These are phyloP conservation scores for Mus spretus DNA, from an alignment of 2,797 vertebrate genomes.

Conservation along the genomic window DNA sequence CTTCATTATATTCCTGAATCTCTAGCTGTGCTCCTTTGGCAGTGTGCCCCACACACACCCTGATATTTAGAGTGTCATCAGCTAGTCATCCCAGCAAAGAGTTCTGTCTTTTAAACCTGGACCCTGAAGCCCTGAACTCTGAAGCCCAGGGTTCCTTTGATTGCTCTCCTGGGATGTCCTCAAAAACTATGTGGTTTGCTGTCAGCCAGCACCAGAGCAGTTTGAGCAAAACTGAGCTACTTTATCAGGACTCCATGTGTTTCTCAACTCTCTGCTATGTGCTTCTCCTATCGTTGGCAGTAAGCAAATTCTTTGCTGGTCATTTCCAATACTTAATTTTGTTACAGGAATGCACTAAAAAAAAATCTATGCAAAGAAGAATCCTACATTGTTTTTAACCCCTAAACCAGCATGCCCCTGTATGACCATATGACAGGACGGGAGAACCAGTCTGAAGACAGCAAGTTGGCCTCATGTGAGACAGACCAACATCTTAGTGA, in stretches of 20 bases:
- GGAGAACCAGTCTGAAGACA: background rate
- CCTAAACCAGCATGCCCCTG: background rate
- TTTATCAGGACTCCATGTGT: background rate
- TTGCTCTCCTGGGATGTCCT: conserved; percentile 16
- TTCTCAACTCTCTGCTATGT: background rate
- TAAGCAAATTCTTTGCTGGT: background rate
- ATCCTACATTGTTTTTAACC: background rate
- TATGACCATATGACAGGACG: background rate
- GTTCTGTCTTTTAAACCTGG: background rate
- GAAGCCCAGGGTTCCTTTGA: background rate
- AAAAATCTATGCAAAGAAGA: conserved; percentile 12
- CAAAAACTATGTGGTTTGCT: conserved; percentile 13
- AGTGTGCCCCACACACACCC: background rate
- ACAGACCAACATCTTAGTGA: background rate
- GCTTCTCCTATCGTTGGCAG: background rate
- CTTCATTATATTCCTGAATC: conserved; percentile 80
- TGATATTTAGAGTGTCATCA: background rate
- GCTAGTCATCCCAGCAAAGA: background rate
- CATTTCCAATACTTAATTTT: background rate
- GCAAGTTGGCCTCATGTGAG: background rate
- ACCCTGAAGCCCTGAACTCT: background rate
- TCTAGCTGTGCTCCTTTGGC: background rate
- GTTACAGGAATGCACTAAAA: background rate
- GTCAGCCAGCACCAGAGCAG: background rate
- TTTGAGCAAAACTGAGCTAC: conserved; percentile 27